Conservation (phyloP, 2,888 invertebrate genomes). For the Metopia argyrocephala region DNA sequence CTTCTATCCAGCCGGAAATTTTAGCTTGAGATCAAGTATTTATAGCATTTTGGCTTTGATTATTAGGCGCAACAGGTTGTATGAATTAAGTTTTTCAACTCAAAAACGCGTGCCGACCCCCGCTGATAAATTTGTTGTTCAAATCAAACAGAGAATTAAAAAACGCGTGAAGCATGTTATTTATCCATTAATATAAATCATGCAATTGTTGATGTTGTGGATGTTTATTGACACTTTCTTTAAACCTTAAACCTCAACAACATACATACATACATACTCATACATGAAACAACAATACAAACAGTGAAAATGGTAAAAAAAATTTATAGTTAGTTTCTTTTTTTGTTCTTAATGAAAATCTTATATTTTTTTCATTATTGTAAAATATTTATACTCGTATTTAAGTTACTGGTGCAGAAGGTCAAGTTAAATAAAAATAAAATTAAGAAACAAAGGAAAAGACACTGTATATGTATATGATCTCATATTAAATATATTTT, state of each 20-base stretch:
- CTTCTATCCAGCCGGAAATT: no score
- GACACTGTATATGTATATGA: no score
- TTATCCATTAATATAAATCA: constrained; percentile 76
- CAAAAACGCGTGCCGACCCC: constrained; percentile 79
- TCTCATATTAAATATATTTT: no score
- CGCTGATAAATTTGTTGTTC: constrained; percentile 77
- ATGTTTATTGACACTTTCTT: constrained; percentile 58
- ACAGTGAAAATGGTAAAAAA: no score
- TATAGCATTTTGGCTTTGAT: constrained; percentile 4
- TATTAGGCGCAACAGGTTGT: constrained; percentile 28
- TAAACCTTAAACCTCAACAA: constrained; percentile 6
- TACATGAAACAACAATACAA: no score
- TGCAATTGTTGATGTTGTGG: constrained; percentile 55
- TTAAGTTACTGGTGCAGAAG: no score
- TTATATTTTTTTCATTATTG: no score
- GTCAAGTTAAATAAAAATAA: no score
- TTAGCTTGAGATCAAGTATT: neutral
- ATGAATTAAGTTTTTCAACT: constrained; percentile 49
- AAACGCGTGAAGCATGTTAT: constrained; percentile 76
- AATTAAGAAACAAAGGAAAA: no score
- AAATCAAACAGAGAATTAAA: constrained; percentile 70
- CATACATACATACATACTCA: neutral
- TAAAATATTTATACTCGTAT: no score
- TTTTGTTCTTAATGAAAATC: no score
- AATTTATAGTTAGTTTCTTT: no score